Evolutionary conservation across 2,888 invertebrate species (phyloP), one percentile per base, ranked within the genome.

Genomic region (Strigamia transsilvanica): DNA sequence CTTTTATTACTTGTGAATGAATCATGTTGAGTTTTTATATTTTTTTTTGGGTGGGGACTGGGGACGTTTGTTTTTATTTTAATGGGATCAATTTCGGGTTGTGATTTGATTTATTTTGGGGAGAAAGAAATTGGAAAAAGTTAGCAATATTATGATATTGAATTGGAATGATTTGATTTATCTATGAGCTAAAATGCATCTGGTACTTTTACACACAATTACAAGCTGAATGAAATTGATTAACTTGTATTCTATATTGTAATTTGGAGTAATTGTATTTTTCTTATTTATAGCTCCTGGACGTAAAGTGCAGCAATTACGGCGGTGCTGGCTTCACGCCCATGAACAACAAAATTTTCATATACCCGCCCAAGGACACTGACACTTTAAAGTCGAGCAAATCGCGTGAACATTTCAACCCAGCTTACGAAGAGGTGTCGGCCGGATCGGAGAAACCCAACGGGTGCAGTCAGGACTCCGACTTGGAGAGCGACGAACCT

Each of bases 241-340:
- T 81, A 27, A 56, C 12, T 66, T 38, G 4, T 38, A 38, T 38
- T 38, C 18, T 27, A 32, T 51, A 6, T 80, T 15, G 7, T 66
- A 27, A 66, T 15, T 66, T 66, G 9, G 7, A 13, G 10, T 32
- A 27, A 27, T 15, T 32, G n/a, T 41, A 56, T 79, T 79, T 82
- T 82, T 80, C 81, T 41, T 80, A n/a, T 80, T 83, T 83, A 13
- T 80, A 85, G 85, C 80, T 85, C 23, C 83, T 85, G 42, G 85
- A 85, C 81, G 84, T 85, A 6, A 85, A 85, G 66, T 85, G 84
- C 82, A 85, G 84, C 66, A 85, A 84, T 79, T 85, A 85, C 66
- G 84, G 85, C 9, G 84, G 84, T 21, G 83, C 84, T 15, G 84
- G 85, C 10, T 77, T 84, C 23, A 84, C 84, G 51, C 82, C 85